phyloP scores from a whole-genome alignment of 2,797 vertebrate species.

The Gadopsis bispinosus region DNA sequence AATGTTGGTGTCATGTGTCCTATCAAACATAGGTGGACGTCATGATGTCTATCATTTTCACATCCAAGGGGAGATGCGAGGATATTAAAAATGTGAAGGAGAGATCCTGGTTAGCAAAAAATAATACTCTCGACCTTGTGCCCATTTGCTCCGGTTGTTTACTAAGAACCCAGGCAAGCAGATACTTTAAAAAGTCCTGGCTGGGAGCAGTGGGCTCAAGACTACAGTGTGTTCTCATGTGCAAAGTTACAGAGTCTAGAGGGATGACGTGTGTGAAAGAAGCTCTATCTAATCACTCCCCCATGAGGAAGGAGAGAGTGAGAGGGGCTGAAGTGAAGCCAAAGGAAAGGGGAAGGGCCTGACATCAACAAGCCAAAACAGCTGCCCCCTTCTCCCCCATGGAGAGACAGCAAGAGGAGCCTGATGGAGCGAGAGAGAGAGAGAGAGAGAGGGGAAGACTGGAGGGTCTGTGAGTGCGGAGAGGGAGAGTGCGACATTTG shows the following conservation, averaged over 20 bases:
- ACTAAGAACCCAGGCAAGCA: background rate
- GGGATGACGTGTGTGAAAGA: constrained; percentile 69
- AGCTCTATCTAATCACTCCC: constrained; percentile 73
- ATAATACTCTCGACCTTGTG: background rate
- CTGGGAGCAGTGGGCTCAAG: constrained; percentile 32
- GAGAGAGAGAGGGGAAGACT: constrained; percentile 58
- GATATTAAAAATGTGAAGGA: background rate
- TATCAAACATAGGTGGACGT: constrained; percentile 29
- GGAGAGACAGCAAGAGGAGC: constrained; percentile 70
- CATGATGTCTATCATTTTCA: constrained; percentile 4
- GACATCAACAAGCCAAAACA: constrained; percentile 86
- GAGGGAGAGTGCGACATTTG: constrained; percentile 42
- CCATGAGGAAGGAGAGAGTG: constrained; percentile 63
- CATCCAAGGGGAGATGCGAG: background rate
- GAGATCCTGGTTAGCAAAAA: background rate
- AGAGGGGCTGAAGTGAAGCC: constrained; percentile 72
- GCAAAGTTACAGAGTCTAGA: constrained; percentile 47
- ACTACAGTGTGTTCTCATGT: constrained; percentile 39
- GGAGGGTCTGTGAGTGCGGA: constrained; percentile 64
- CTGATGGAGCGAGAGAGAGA: constrained; percentile 62
- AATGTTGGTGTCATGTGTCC: constrained; percentile 44
- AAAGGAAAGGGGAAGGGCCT: constrained; percentile 80
- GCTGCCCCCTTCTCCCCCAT: constrained; percentile 81
- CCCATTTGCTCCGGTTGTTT: background rate
- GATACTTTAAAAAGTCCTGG: constrained; percentile 12